Base-by-base conservation (phyloP, 2,797 vertebrate genomes). In the Semaprochilodus insignis region DNA sequence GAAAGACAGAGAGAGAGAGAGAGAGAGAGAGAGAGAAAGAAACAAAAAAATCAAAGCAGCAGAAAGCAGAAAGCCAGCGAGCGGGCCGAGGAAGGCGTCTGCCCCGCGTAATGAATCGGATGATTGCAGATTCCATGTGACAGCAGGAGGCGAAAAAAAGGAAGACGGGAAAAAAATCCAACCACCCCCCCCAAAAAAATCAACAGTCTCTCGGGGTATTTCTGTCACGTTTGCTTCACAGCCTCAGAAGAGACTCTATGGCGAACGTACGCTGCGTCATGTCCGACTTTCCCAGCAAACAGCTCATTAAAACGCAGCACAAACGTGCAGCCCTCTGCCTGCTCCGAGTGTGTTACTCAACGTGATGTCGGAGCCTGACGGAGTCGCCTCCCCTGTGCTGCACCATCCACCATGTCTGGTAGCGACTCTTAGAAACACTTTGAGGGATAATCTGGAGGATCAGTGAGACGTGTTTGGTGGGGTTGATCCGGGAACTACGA, bases 61-160 rank as follows among this genome's bases (percentile, higher is more conserved):
- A 15, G 65, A 67, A 10, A 40, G 65, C 15, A 36, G 31, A 21
- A 67, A 4, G 21, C 40, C 3, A 36, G 21, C n/a, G 2, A 72
- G 66, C 67, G 40, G 36, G 83, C 80, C 72, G 63, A 48, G 73
- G 69, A 70, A 78, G 76, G 52, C 19, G 63, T 51, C 63, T 48
- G 80, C 76, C 2, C 6, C 69, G 57, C 72, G 71, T 74, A 78
- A 72, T 75, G 74, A 78, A 75, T 82, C 81, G 59, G 80, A 77
- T 66, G 67, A 81, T 21, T 70, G 88, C 89, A 91, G 90, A 94
- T 91, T 86, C 59, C 87, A 91, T 89, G 80, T 87, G 93, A 93
- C 91, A 93, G 87, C 85, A 88, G 89, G 90, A 90, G 83, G 90
- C 83, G 91, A 91, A 93, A 92, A 90, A 83, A 89, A 82, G 87